phyloP scores from a whole-genome alignment of 2,888 invertebrate species.

The Syrista parreyssii region DNA sequence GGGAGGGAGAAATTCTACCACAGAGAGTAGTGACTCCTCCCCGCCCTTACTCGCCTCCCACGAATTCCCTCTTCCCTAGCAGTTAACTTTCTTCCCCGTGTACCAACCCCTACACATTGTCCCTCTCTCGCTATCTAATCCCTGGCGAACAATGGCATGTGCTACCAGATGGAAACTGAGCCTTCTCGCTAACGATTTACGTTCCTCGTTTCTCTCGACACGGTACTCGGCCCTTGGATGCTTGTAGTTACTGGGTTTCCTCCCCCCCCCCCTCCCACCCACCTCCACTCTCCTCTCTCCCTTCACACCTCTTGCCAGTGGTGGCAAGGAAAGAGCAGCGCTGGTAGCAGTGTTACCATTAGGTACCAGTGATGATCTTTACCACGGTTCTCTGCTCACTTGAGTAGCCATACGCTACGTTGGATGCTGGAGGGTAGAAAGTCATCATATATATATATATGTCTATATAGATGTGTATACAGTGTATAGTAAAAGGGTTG shows the following conservation, averaged over 20 bases:
- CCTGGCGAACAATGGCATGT: conserved; percentile 32
- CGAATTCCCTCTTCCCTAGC: conserved; percentile 9
- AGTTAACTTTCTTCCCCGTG: conserved; percentile 7
- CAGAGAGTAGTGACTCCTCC: conserved; percentile 13
- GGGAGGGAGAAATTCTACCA: conserved; percentile 18
- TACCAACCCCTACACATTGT: neutral
- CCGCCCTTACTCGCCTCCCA: conserved; percentile 4
- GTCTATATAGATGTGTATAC: no score
- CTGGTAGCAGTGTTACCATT: no score
- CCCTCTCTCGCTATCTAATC: conserved; percentile 21
- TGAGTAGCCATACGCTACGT: no score
- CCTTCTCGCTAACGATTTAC: conserved; percentile 18
- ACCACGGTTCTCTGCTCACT: no score
- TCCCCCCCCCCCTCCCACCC: neutral
- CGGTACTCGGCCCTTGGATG: neutral
- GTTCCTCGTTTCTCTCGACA: neutral
- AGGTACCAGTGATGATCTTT: no score
- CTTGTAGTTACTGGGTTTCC: neutral
- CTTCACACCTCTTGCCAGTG: neutral
- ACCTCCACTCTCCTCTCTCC: conserved; percentile 5
- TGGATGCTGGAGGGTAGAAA: no score
- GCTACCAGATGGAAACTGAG: conserved; percentile 32
- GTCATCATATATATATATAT: no score
- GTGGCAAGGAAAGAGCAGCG: no score
- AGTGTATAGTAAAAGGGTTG: no score